Evolutionary conservation across 2,888 invertebrate genomes (phyloP), one percentile per base, ranked within the genome.

Genomic region (Agriopis leucophaearia): DNA sequence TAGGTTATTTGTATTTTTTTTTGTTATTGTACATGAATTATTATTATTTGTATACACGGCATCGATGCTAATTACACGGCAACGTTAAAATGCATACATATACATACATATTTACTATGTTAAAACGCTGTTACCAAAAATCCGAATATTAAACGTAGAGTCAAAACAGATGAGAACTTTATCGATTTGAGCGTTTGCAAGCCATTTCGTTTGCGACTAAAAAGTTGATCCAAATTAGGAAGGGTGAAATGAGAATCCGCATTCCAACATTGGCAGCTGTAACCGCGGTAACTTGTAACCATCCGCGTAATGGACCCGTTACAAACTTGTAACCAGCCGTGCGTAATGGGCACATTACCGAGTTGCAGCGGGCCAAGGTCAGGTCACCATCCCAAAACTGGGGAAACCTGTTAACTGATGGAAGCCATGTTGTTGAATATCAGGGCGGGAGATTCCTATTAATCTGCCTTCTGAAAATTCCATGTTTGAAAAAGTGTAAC

Each of bases 331-430:
- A 44, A 64, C 64, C 18, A 45, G 51, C 18, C 51, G 51, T 55
- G 40, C 50, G 45, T 54, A 64, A 68, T 64, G 68, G 59, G 7
- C 63, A 27, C 27, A 50, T 68, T 60, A 64, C 13, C 59, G 47
- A 62, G 13, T 58, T 58, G 51, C 50, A 68, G 50, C 51, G 56
- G 68, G 68, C 51, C 68, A 68, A 68, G 68, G 68, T 40, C 60
- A 45, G 68, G 68, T 48, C 66, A 52, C 63, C 57, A 62, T 62
- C 44, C 54, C 64, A 45, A 68, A 60, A 64, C 55, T 45, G 63
- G 38, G 45, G 62, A 66, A 66, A 42, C 66, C 62, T 63, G 62
- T 10, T 48, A 58, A 47, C 56, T 66, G 66, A 10, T 10, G 27
- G 61, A 50, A 60, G 44, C 60, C 50, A 42, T 54, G 42, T n/a